These are phyloP conservation scores for Bagarius yarrelli DNA, from an alignment of 2,113 vertebrate genomes.

Conservation along the genomic window DNA sequence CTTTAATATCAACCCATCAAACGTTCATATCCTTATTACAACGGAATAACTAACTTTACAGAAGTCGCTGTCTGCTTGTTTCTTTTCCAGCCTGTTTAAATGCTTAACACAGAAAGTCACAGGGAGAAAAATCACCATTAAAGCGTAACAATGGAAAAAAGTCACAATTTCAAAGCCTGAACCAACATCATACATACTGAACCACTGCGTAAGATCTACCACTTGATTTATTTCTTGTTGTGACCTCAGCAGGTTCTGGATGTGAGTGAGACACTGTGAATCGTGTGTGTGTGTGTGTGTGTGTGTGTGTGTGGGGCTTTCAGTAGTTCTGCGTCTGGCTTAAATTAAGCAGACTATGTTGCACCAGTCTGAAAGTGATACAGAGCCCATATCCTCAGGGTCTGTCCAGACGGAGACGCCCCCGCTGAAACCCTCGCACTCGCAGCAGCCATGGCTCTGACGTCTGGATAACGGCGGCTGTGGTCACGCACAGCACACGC, in stretches of 20 bases:
- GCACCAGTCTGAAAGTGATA: slow-evolving; percentile 48
- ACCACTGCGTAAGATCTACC: slow-evolving; percentile 15
- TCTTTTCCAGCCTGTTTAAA: slow-evolving; percentile 55
- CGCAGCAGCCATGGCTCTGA: slow-evolving; percentile 28
- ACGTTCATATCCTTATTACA: slow-evolving; percentile 20
- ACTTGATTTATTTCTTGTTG: slow-evolving; percentile 42
- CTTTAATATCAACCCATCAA: slow-evolving; percentile 12
- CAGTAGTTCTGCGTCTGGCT: slow-evolving; percentile 48
- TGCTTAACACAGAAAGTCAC: slow-evolving; percentile 48
- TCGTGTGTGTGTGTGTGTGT: not conserved
- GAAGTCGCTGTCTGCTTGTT: slow-evolving; percentile 21
- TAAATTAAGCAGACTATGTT: slow-evolving; percentile 43
- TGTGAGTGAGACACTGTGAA: slow-evolving; percentile 26
- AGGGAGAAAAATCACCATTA: slow-evolving; percentile 55
- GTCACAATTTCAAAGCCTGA: slow-evolving; percentile 44
- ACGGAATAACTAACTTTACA: slow-evolving; percentile 38
- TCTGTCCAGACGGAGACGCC: slow-evolving; percentile 50
- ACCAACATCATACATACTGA: slow-evolving; percentile 32
- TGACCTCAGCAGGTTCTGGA: slow-evolving; percentile 46
- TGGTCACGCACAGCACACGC: slow-evolving; percentile 28
- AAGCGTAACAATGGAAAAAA: slow-evolving; percentile 57
- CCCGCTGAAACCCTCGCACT: slow-evolving; percentile 36
- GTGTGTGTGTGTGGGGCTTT: slow-evolving; percentile 5
- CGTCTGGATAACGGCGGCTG: slow-evolving; percentile 22
- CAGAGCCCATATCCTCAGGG: slow-evolving; percentile 42